Evolutionary conservation across 2,888 invertebrate species (phyloP).

Genomic region (Ichneumoninae sp.): DNA sequence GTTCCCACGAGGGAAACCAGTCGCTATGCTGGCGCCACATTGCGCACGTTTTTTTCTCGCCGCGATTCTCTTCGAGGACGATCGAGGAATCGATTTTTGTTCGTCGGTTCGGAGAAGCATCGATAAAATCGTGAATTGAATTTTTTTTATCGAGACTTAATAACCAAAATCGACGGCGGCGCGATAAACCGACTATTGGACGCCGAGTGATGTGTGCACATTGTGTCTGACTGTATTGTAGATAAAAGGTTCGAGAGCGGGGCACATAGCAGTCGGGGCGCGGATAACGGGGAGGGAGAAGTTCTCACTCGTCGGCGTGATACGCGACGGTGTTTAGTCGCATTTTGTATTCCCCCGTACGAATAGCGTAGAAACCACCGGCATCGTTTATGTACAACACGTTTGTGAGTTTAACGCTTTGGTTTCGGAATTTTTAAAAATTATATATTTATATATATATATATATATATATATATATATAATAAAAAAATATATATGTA

Average conservation of each 20-base stretch:
- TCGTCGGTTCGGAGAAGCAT: neutral
- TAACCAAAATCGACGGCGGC: neutral
- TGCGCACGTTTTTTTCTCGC: neutral
- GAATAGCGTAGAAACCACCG: neutral
- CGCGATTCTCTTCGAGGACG: too few species aligned
- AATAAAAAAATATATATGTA: too few species aligned
- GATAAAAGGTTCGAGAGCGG: constrained; percentile 1
- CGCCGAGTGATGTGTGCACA: neutral
- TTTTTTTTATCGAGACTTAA: too few species aligned
- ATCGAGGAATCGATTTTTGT: neutral
- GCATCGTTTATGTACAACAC: constrained; percentile 47
- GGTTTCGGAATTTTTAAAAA: neutral
- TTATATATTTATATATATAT: neutral
- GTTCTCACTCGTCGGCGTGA: constrained; percentile 31
- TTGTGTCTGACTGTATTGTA: neutral
- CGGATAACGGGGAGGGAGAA: neutral
- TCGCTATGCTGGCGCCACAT: neutral
- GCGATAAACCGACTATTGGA: neutral
- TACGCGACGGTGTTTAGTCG: constrained; percentile 15
- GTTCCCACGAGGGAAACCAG: neutral
- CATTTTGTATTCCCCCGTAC: neutral
- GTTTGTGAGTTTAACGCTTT: constrained; percentile 54
- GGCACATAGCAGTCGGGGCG: neutral
- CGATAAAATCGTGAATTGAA: too few species aligned
- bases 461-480: too few species aligned